Conservation (phyloP, 2,797 vertebrate genomes). For the Tympanoctomys barrerae region DNA sequence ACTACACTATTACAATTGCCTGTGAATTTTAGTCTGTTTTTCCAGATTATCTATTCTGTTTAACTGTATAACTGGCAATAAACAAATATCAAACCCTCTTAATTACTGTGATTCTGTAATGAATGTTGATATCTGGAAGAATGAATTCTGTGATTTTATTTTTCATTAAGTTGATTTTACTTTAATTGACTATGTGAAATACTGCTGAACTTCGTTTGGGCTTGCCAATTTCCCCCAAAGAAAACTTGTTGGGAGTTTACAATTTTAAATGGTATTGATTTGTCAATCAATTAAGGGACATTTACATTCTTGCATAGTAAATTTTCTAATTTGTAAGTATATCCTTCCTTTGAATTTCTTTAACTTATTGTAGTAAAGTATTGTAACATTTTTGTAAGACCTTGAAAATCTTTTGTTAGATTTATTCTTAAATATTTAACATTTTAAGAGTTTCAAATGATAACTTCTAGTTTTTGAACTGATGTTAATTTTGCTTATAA, state of each 20-base stretch:
- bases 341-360: not conserved
- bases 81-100: not conserved
- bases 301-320: not conserved
- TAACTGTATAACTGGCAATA: not conserved
- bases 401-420: not conserved
- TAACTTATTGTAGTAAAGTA: not conserved
- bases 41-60: accelerated
- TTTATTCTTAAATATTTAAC: not conserved
- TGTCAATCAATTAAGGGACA: not conserved
- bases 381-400: not conserved
- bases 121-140: not conserved
- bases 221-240: not conserved
- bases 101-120: not conserved
- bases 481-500: not conserved
- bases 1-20: not conserved
- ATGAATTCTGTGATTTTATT: not conserved
- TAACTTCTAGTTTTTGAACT: not conserved
- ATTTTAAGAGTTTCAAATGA: not conserved
- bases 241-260: not conserved
- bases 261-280: not conserved
- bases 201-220: not conserved
- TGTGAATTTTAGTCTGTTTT: not conserved
- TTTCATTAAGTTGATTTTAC: not conserved
- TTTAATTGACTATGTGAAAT: not conserved
- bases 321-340: not conserved